Evolutionary conservation across 2,888 invertebrate genomes (phyloP).

Genomic region (Endotricha flammealis): DNA sequence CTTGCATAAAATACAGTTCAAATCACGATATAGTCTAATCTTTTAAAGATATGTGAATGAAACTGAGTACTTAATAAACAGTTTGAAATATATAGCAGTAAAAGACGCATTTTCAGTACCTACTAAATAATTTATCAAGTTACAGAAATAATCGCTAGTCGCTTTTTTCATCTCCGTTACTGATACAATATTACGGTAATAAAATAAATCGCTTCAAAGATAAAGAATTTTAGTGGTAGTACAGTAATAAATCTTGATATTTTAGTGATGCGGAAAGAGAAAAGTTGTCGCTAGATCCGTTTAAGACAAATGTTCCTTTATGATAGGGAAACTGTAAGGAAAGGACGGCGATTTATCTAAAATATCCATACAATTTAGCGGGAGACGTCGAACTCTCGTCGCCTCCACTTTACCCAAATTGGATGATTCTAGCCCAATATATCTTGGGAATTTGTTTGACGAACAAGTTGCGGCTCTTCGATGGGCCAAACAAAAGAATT

Average conservation of each 20-base stretch:
- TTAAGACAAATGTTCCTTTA: slow-evolving; percentile 67
- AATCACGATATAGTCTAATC: too few species aligned
- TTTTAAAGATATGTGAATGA: too few species aligned
- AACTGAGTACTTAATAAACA: too few species aligned
- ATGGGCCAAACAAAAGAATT: slow-evolving; percentile 60
- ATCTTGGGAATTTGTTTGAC: slow-evolving; percentile 69
- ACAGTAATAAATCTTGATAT: slow-evolving; percentile 38
- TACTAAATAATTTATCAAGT: too few species aligned
- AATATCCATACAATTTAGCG: slow-evolving; percentile 72
- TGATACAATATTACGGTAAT: not conserved
- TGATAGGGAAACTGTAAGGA: slow-evolving; percentile 62
- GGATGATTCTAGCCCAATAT: slow-evolving; percentile 68
- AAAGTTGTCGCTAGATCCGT: slow-evolving; percentile 57
- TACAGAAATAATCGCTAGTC: too few species aligned
- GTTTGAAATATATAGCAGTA: too few species aligned
- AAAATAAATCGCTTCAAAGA: not conserved
- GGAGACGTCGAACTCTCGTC: slow-evolving; percentile 66
- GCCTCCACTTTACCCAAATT: slow-evolving; percentile 71
- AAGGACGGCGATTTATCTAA: slow-evolving; percentile 70
- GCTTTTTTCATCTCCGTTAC: not conserved
- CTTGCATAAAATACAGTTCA: too few species aligned
- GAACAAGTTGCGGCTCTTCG: slow-evolving; percentile 56
- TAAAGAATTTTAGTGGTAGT: slow-evolving; percentile 14
- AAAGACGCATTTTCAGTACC: too few species aligned
- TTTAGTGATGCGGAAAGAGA: slow-evolving; percentile 36